A percentile compares a stretch with the other conserved stretches of the same genome.
phyloP scores from a whole-genome alignment of 2,113 vertebrate genomes.

The Zosterops japonicus region DNA sequence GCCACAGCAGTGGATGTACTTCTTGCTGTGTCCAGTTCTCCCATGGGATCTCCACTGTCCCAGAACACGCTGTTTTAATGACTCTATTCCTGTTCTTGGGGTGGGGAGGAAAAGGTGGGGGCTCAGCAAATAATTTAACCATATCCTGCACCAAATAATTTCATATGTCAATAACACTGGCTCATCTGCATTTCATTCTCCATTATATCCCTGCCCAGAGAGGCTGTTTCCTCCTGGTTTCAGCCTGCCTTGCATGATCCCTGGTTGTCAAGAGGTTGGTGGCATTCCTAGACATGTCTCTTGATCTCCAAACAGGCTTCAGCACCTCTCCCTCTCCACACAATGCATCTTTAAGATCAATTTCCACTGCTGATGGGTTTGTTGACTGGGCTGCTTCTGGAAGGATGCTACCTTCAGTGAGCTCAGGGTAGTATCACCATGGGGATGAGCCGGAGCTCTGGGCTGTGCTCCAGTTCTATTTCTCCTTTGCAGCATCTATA shows the following conservation, averaged over 20 bases:
- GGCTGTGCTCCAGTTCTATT: background rate
- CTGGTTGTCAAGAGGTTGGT: background rate
- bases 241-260: background rate
- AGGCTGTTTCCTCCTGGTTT: background rate
- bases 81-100: slow-evolving; percentile 54
- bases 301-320: background rate
- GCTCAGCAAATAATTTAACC: slow-evolving; percentile 25
- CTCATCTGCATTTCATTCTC: background rate
- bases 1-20: rapidly evolving
- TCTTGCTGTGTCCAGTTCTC: background rate
- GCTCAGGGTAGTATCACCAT: background rate
- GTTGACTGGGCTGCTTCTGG: background rate
- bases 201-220: background rate
- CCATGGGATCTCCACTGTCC: background rate
- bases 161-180: background rate
- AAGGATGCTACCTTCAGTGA: background rate
- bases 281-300: background rate
- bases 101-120: slow-evolving; percentile 64
- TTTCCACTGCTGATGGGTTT: background rate
- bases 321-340: background rate
- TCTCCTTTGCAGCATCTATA: background rate
- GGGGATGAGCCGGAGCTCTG: background rate
- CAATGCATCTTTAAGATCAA: rapidly evolving
- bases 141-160: background rate
- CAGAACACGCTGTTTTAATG: slow-evolving; percentile 57